A percentile compares a stretch with the other conserved stretches of the same genome.
phyloP scores from a whole-genome alignment of 2,797 vertebrate genomes.

The Phyllotis vaccarum region DNA sequence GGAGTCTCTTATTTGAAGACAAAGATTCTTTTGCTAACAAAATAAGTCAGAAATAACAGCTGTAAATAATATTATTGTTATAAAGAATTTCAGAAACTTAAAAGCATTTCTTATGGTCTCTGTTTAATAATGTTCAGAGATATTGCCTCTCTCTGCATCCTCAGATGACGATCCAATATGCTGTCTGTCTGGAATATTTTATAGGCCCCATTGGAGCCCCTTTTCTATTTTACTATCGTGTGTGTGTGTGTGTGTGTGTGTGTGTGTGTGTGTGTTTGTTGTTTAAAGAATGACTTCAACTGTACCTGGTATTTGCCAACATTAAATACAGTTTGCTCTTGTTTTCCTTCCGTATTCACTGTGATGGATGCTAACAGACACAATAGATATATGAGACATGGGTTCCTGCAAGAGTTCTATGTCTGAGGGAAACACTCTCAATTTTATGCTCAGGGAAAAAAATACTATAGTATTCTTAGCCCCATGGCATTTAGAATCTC shows the following conservation, averaged over 20 bases:
- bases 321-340: background rate
- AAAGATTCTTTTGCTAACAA: slow-evolving; percentile 16
- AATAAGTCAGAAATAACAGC: slow-evolving; percentile 65
- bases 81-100: slow-evolving; percentile 71
- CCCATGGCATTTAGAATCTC: background rate
- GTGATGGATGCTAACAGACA: background rate
- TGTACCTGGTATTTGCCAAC: background rate
- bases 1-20: slow-evolving; percentile 33
- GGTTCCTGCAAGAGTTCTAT: background rate
- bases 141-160: slow-evolving; percentile 35
- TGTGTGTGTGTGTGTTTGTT: background rate
- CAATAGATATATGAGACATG: background rate
- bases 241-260: background rate
- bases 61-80: slow-evolving; percentile 72
- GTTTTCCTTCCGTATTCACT: background rate
- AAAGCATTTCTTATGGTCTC: slow-evolving; percentile 69
- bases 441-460: background rate
- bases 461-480: background rate
- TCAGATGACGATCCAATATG: slow-evolving; percentile 67
- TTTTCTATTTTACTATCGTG: slow-evolving; percentile 46
- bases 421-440: background rate
- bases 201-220: background rate
- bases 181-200: slow-evolving; percentile 44
- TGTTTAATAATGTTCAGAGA: slow-evolving; percentile 70
- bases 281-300: slow-evolving; percentile 39